phyloP scores from a whole-genome alignment of 2,888 invertebrate genomes.

The Conomelus anceps region DNA sequence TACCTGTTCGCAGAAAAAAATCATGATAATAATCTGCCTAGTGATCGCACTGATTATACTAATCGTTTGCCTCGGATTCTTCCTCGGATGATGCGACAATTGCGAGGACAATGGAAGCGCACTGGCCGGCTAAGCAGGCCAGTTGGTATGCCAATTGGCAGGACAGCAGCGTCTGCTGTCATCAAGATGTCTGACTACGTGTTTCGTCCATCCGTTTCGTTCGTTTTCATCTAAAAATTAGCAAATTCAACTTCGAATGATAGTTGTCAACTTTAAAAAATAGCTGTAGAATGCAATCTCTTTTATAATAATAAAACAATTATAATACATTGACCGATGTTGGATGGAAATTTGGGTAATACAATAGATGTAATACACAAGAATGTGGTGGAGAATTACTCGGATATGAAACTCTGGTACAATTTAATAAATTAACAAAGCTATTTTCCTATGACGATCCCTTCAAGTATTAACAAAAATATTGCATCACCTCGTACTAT shows the following conservation, averaged over 20 bases:
- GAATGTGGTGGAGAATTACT: neutral
- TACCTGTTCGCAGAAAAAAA: slow-evolving; percentile 71
- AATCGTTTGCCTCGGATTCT: slow-evolving; percentile 37
- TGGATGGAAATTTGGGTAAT: neutral
- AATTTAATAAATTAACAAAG: too few relatives aligned
- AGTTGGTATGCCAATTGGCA: neutral
- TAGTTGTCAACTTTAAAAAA: neutral
- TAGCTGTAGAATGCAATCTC: neutral
- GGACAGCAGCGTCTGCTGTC: too few relatives aligned
- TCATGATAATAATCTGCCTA: slow-evolving; percentile 81
- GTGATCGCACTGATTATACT: slow-evolving; percentile 68
- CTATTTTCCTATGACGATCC: too few relatives aligned
- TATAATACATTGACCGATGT: neutral
- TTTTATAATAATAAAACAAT: neutral
- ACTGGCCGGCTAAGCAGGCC: neutral
- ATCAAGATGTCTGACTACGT: neutral
- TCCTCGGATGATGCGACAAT: neutral
- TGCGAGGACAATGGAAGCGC: neutral
- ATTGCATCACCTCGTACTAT: too few relatives aligned
- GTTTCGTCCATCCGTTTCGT: neutral
- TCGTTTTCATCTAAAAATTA: neutral
- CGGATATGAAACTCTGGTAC: neutral
- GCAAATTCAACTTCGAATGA: neutral
- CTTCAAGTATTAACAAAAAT: too few relatives aligned
- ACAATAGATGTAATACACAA: neutral